Conservation (phyloP, 1,140 invertebrate species). For the Heliconius eleuchia region DNA sequence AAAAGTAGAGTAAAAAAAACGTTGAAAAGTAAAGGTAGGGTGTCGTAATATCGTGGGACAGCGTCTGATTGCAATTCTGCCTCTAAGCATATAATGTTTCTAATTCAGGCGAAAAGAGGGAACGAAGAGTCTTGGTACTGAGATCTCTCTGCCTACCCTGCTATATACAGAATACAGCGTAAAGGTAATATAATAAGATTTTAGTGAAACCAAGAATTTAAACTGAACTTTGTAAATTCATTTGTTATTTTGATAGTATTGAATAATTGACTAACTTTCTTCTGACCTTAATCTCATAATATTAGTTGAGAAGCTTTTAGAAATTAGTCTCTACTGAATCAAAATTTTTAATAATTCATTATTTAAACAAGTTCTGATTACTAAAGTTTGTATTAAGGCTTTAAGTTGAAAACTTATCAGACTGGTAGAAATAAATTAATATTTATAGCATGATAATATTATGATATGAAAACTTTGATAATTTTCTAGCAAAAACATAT, state of each 20-base stretch:
- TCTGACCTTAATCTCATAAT: slow-evolving; percentile 7
- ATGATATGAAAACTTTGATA: neutral
- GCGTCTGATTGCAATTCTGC: too few relatives aligned
- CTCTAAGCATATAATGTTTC: too few relatives aligned
- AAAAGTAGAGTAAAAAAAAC: too few relatives aligned
- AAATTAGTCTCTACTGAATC: slow-evolving; percentile 2
- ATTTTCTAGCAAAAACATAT: neutral
- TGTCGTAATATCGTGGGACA: too few relatives aligned
- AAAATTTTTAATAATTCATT: slow-evolving; percentile 5
- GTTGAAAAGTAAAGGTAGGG: too few relatives aligned
- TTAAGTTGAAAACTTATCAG: neutral
- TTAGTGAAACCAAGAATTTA: neutral
- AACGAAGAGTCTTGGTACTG: too few relatives aligned
- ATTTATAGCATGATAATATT: neutral
- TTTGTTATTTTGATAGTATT: slow-evolving; percentile 10
- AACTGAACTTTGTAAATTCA: neutral
- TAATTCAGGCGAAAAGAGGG: too few relatives aligned
- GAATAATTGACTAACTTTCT: slow-evolving; percentile 7
- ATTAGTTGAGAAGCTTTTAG: slow-evolving; percentile 1
- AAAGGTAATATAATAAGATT: neutral
- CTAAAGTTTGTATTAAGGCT: neutral
- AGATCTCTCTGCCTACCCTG: too few relatives aligned
- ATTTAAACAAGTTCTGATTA: neutral
- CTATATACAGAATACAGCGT: too few relatives aligned
- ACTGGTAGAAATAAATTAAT: neutral